Base-by-base conservation (phyloP, 2,113 vertebrate genomes). In the Burhinus bistriatus region DNA sequence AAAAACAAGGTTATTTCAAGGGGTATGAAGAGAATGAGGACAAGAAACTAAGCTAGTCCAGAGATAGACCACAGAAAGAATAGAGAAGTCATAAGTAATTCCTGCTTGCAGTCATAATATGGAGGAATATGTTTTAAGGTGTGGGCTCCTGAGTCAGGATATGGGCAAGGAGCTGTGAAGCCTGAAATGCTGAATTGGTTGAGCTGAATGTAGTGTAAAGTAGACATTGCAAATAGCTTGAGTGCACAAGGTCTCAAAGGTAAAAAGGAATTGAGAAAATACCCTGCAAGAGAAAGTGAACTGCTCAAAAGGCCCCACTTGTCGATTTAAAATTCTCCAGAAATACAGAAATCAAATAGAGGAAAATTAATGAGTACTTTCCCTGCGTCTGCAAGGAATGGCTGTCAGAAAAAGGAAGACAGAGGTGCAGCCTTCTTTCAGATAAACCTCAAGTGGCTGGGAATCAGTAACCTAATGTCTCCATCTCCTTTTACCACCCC, bases 251-350 rank as follows among this genome's bases (percentile, higher is more conserved):
- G 54, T 92, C 86, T 93, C 83, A 72, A 61, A 95, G 36, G 75
- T 79, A 93, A 87, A 96, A 90, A 72, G 81, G 36, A 87, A 78
- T 19, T 69, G 81, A 93, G 87, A 94, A 94, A 88, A 82, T 72
- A 76, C 18, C 21, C 73, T 96, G 70, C 47, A 85, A 87, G 62
- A 23, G 30, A 95, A 85, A 93, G 40, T 49, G 40, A 93, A 82
- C 57, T 85, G 47, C 40, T 79, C 47, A 62, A 83, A 90, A 87
- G 59, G 26, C 54, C 51, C n/a, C 42, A 55, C 61, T 69, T 66
- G 22, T 71, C 17, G 0, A 71, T 79, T 85, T 89, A 72, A 72
- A 96, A 69, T 91, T 93, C 70, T 87, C 40, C 62, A 91, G 78
- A 96, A 96, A 89, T 65, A 82, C 3, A 78, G 61, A 85, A 93